Conservation (phyloP, 2,113 vertebrate genomes). For the Mirounga angustirostris region DNA sequence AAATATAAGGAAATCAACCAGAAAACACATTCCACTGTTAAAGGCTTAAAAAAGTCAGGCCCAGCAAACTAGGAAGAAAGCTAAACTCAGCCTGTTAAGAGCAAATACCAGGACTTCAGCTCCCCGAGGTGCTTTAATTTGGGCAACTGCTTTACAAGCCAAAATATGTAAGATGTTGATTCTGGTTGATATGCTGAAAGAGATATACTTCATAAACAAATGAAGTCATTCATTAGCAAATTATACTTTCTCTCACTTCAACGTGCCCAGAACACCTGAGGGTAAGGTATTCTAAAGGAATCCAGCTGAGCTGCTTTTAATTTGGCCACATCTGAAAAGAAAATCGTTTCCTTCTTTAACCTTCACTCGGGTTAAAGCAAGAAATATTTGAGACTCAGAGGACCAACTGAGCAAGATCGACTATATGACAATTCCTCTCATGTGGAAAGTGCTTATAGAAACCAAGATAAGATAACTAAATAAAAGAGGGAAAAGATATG, state of each 20-base stretch:
- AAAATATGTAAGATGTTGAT: background rate
- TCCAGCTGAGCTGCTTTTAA: background rate
- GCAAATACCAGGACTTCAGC: background rate
- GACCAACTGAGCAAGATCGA: background rate
- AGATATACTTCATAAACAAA: constrained; percentile 4
- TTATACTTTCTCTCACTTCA: background rate
- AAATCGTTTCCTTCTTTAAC: background rate
- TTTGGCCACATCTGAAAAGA: background rate
- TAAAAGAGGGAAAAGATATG: background rate
- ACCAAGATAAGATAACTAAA: background rate
- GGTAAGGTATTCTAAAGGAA: background rate
- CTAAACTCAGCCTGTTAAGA: background rate
- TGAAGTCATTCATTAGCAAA: constrained; percentile 7
- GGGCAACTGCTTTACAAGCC: background rate
- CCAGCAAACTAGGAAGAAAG: background rate
- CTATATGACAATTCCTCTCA: background rate
- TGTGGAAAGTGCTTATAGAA: constrained; percentile 25
- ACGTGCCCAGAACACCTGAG: background rate
- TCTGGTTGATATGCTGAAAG: background rate
- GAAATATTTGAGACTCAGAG: background rate
- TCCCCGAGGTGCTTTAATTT: background rate
- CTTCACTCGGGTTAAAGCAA: background rate
- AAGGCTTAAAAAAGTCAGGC: background rate
- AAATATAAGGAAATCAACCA: background rate
- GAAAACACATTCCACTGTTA: background rate